These are phyloP conservation scores for Acanthococcus lagerstroemiae DNA, from an alignment of 2,888 invertebrate genomes.

Conservation along the genomic window DNA sequence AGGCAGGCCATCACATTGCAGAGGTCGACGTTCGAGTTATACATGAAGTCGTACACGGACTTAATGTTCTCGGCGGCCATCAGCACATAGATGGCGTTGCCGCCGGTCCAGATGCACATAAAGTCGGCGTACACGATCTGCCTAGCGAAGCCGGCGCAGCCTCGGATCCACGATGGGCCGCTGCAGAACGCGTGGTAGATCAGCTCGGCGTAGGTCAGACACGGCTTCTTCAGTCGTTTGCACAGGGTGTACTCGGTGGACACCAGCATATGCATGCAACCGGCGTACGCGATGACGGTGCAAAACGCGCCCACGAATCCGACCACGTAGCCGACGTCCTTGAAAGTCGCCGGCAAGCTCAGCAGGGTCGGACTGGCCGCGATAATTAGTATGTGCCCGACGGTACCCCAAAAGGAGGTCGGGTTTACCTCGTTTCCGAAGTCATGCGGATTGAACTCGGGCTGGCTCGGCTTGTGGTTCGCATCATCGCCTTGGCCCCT, in stretches of 20 bases:
- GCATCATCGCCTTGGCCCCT: too few species aligned
- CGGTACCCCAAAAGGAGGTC: slow-evolving; percentile 8
- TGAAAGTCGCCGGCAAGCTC: slow-evolving; percentile 4
- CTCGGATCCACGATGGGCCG: slow-evolving; percentile 52
- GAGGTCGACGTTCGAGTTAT: slow-evolving; percentile 23
- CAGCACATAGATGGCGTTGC: slow-evolving; percentile 9
- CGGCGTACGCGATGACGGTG: slow-evolving; percentile 8
- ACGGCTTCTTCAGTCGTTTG: slow-evolving; percentile 46
- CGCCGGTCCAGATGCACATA: slow-evolving; percentile 14
- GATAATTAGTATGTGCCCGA: slow-evolving; percentile 6
- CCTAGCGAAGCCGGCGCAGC: slow-evolving; percentile 32
- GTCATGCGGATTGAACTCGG: not conserved
- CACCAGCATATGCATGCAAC: slow-evolving; percentile 46
- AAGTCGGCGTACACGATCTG: slow-evolving; percentile 8
- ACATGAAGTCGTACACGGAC: slow-evolving; percentile 18
- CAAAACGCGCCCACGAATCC: slow-evolving; percentile 6
- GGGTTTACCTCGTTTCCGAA: not conserved
- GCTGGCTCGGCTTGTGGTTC: too few species aligned
- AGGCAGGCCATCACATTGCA: slow-evolving; percentile 37
- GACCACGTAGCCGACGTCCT: not conserved
- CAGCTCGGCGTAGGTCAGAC: slow-evolving; percentile 68
- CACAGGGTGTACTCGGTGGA: slow-evolving; percentile 50
- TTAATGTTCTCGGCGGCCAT: slow-evolving; percentile 3
- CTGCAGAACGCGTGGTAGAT: slow-evolving; percentile 66
- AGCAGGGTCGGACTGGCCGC: slow-evolving; percentile 14